Conservation (phyloP, 2,113 vertebrate genomes). For the Baryphthengus martii region DNA sequence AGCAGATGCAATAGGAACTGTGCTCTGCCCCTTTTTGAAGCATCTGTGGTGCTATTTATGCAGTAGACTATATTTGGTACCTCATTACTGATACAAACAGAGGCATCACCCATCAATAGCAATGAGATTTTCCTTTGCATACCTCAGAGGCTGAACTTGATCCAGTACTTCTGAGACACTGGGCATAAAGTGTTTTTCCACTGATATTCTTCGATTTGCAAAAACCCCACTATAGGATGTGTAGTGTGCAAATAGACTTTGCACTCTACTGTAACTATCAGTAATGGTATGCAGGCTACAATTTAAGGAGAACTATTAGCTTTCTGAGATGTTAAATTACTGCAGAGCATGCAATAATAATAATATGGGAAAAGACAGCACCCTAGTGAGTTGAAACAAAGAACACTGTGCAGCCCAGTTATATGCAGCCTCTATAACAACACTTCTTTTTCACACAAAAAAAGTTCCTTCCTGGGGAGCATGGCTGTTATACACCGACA, state of each 20-base stretch:
- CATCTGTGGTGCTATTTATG: neutral
- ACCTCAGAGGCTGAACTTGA: neutral
- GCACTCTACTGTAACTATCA: constrained; percentile 25
- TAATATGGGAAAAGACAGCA: constrained; percentile 39
- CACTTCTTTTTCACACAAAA: constrained; percentile 8
- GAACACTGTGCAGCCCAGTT: neutral
- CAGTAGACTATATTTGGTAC: neutral
- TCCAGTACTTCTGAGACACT: neutral
- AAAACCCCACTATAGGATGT: neutral
- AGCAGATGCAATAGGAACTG: neutral
- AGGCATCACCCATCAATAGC: neutral
- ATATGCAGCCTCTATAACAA: neutral
- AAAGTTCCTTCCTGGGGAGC: constrained; percentile 19
- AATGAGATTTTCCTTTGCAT: neutral
- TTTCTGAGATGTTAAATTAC: constrained; percentile 58
- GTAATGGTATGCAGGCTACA: constrained; percentile 48
- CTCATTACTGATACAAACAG: neutral
- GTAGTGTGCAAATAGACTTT: constrained; percentile 62
- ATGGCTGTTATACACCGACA: neutral
- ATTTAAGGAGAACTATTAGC: constrained; percentile 57
- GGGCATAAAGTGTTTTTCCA: neutral
- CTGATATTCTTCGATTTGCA: constrained; percentile 53
- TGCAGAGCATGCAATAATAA: constrained; percentile 31
- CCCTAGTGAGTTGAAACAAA: constrained; percentile 54
- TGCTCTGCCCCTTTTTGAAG: neutral